Evolutionary conservation across 2,113 vertebrate species (phyloP).

Genomic region (Dasypus novemcinctus): DNA sequence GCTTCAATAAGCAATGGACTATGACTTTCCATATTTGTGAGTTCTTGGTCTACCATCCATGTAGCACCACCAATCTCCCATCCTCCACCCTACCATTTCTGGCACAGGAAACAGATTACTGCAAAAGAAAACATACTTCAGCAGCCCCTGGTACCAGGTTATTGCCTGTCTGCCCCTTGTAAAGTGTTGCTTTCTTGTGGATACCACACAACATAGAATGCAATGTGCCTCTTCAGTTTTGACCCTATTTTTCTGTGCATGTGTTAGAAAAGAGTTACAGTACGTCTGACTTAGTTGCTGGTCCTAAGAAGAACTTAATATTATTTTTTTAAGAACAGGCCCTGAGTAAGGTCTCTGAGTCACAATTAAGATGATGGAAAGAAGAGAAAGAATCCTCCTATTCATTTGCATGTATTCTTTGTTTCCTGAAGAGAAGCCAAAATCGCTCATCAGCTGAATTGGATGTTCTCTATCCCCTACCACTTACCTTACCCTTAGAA

Average conservation of each 20-base stretch:
- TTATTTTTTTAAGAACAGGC: not conserved
- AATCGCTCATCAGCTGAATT: not conserved
- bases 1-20: fast-evolving
- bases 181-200: not conserved
- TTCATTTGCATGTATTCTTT: not conserved
- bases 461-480: not conserved
- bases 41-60: not conserved
- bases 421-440: not conserved
- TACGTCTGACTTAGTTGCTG: not conserved
- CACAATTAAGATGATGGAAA: not conserved
- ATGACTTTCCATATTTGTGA: not conserved
- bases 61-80: not conserved
- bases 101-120: too few species aligned
- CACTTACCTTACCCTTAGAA: not conserved
- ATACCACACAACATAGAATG: too few species aligned
- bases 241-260: not conserved
- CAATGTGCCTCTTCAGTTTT: too few species aligned
- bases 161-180: not conserved
- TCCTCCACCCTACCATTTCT: not conserved
- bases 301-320: not conserved
- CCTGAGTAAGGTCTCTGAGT: not conserved
- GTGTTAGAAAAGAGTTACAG: not conserved
- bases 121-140: not conserved
- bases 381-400: too few species aligned
- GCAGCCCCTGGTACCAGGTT: too few species aligned